A percentile compares a stretch with the other conserved stretches of the same genome.
Evolutionary conservation across 2,797 vertebrate species (phyloP).

Genomic region (Rhabdophis nuchalis): DNA sequence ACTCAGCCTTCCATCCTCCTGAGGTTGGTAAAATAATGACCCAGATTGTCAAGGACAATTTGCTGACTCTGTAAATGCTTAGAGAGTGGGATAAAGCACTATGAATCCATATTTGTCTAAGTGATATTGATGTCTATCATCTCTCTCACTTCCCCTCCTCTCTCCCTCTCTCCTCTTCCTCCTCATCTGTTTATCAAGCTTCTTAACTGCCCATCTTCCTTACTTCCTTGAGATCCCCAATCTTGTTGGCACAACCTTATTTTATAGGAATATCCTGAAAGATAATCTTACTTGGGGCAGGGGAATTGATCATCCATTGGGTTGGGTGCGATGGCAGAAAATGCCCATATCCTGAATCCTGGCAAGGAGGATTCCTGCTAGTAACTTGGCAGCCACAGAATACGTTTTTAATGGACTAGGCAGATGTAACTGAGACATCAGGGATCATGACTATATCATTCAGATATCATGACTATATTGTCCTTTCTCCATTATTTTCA

Average conservation of each 20-base stretch:
- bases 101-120: neutral
- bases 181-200: too few relatives aligned
- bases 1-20: neutral
- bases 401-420: neutral
- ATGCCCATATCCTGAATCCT: neutral
- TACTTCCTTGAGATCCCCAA: neutral
- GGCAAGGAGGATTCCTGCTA: neutral
- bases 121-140: neutral
- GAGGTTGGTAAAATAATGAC: neutral
- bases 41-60: neutral
- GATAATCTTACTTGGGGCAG: neutral
- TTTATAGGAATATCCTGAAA: neutral
- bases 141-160: too few relatives aligned
- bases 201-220: neutral
- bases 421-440: neutral
- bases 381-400: neutral
- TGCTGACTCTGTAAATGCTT: neutral
- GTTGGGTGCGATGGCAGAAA: neutral
- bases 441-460: neutral
- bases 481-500: neutral
- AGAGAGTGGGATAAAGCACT: neutral
- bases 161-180: too few relatives aligned
- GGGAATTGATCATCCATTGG: neutral
- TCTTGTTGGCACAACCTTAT: neutral
- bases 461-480: neutral